Evolutionary conservation across 2,888 invertebrate species (phyloP), one percentile per base, ranked within the genome.

Genomic region (Philereme vetulata): DNA sequence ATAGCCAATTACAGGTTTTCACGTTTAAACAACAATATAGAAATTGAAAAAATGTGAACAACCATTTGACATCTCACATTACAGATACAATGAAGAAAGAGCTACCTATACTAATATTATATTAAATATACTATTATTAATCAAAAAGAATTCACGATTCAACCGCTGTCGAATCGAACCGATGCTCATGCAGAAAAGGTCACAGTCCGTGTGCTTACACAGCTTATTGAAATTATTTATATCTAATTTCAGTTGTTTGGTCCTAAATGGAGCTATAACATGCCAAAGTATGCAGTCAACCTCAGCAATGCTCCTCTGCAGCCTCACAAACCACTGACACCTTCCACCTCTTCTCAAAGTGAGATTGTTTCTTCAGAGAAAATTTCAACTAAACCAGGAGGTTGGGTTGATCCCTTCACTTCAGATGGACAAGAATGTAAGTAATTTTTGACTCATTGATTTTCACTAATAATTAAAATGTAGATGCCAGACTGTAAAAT

Each of bases 261-360:
- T 51, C 95, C 96, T 54, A 95, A 96, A 80, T 96, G 97, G 96
- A 96, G 96, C 82, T 82, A 93, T 93, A 76, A 94, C 57, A 95
- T 97, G 93, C 98, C 98, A 49, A 95, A 95, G 84, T 98, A 96
- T 92, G 97, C 97, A 44, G 95, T 96, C n/a, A 97, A 96, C 82
- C 93, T 98, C 65, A 95, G 96, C 69, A 93, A 94, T 68, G 94
- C 95, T 66, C 97, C 97, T 2, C 86, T 97, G 33, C 96, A 96
- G 80, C 97, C 97, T 4, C 93, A 95, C 60, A 96, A 95, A 85
- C 94, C 95, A 84, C 91, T 94, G 5, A 84, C 84, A 65, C 81
- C 79, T 43, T 68, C 75, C 43, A 73, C 61, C 66, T 48, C 61
- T 33, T 56, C 61, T 32, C 79, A 66, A 45, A 72, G 60, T 64